Base-by-base conservation (phyloP, 2,113 vertebrate genomes). In the Cyrtonyx montezumae region DNA sequence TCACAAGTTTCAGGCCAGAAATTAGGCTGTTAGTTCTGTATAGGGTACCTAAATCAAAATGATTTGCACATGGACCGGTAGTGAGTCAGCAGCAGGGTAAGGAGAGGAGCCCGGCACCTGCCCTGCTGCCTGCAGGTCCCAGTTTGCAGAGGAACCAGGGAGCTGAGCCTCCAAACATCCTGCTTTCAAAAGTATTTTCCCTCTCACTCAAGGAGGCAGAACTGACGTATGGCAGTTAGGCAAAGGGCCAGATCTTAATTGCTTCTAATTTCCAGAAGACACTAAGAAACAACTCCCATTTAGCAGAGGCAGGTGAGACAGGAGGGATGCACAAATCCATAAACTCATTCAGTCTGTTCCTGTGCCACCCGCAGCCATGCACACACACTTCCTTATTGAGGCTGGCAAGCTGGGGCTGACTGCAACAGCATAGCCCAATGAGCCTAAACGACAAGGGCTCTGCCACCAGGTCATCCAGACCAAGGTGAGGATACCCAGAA, bases 1-100 rank as follows among this genome's bases (percentile, higher is more conserved):
- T 96, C 96, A 96, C 1, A 7, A 85, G 85, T 83, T 91, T 83
- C 77, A 90, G 65, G 88, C 71, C 85, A 87, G 90, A 94, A 96
- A 95, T 94, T 79, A 95, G 87, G 71, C 94, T 82, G 88, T 42
- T 83, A 42, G 85, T 70, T 91, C 65, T 95, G 93, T 90, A 66
- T 80, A 90, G 89, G 82, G 95, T 93, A 86, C 90, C 73, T 70
- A 85, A 96, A 96, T 95, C 90, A 95, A 94, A 96, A 77, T 15
- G 55, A 87, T 91, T 95, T 90, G 91, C 93, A 93, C 0, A 10
- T 87, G 91, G 95, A 93, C 11, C 56, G 77, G 78, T 73, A 20
- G 7, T 93, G 94, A 93, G 96, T 96, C 94, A 93, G 89, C 16
- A 42, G 69, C 73, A 79, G 67, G 81, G 84, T 0, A 9, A 92